Conservation (phyloP, 2,888 invertebrate genomes). For the Mesorhabditis sp. region DNA sequence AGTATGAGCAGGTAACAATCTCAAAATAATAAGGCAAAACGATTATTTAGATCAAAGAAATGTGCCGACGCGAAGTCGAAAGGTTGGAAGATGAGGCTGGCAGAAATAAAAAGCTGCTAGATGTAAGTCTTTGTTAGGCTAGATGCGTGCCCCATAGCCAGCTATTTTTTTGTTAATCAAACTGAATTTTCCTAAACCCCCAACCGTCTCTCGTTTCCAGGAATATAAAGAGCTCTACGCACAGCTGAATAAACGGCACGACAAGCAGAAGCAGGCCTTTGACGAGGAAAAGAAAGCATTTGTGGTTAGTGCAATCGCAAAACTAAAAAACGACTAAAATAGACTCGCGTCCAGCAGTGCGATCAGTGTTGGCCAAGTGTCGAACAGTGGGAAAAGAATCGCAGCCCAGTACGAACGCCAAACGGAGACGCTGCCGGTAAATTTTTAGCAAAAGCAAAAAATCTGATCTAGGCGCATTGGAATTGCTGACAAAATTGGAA, state of each 20-base stretch:
- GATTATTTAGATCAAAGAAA: constrained; percentile 64
- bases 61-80: constrained; percentile 72
- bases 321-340: not conserved
- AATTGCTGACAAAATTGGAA: constrained; percentile 35
- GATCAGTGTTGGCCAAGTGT: constrained; percentile 34
- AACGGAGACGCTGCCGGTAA: constrained; percentile 6
- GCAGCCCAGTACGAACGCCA: constrained; percentile 24
- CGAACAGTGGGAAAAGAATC: constrained; percentile 36
- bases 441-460: not conserved
- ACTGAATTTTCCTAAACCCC: not conserved
- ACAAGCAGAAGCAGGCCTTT: constrained; percentile 39
- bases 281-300: constrained; percentile 42
- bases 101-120: constrained; percentile 56
- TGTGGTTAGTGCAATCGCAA: constrained; percentile 30
- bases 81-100: constrained; percentile 56
- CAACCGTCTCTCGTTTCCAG: not conserved
- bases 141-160: too few species aligned
- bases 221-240: constrained; percentile 50
- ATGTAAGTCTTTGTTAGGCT: not conserved
- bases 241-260: constrained; percentile 38
- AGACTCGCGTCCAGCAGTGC: constrained; percentile 34
- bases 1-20: constrained; percentile 60
- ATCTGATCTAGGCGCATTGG: constrained; percentile 15
- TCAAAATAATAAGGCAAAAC: not conserved
- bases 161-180: too few species aligned